A percentile compares a stretch with the other conserved stretches of the same genome.
Evolutionary conservation across 2,797 vertebrate genomes (phyloP).

Genomic region (Parotocinclus haroldoi): DNA sequence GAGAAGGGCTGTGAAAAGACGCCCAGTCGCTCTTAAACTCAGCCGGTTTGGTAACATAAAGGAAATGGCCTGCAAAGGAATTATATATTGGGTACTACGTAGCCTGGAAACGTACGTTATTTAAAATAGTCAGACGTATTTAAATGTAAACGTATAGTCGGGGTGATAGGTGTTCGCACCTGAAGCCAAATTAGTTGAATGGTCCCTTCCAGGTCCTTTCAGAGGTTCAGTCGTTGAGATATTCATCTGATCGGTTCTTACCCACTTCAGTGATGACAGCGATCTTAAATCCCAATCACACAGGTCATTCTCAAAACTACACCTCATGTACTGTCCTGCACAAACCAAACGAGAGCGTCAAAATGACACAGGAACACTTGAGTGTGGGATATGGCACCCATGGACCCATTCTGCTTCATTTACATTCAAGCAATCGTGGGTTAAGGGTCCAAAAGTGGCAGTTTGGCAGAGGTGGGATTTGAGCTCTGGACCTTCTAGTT

Average conservation of each 20-base stretch:
- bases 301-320: constrained; percentile 71
- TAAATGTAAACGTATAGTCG: neutral
- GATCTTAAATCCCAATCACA: constrained; percentile 61
- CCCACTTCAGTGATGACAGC: constrained; percentile 53
- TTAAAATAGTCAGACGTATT: too few relatives aligned
- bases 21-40: constrained; percentile 62
- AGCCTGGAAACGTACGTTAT: too few relatives aligned
- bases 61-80: constrained; percentile 70
- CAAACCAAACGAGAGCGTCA: neutral
- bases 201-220: constrained; percentile 78
- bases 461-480: too few relatives aligned
- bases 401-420: too few relatives aligned
- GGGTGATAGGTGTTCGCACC: constrained; percentile 60
- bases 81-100: too few relatives aligned
- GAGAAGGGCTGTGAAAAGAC: constrained; percentile 66
- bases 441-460: too few relatives aligned
- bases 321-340: constrained; percentile 49
- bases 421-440: too few relatives aligned
- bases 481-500: too few relatives aligned
- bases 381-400: neutral
- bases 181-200: constrained; percentile 73
- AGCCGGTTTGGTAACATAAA: constrained; percentile 65
- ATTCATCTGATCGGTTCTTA: constrained; percentile 56
- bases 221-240: constrained; percentile 54
- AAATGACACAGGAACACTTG: neutral